Evolutionary conservation across 2,797 vertebrate genomes (phyloP), one percentile per base, ranked within the genome.

Genomic region (Neosilurus mollespiculum): DNA sequence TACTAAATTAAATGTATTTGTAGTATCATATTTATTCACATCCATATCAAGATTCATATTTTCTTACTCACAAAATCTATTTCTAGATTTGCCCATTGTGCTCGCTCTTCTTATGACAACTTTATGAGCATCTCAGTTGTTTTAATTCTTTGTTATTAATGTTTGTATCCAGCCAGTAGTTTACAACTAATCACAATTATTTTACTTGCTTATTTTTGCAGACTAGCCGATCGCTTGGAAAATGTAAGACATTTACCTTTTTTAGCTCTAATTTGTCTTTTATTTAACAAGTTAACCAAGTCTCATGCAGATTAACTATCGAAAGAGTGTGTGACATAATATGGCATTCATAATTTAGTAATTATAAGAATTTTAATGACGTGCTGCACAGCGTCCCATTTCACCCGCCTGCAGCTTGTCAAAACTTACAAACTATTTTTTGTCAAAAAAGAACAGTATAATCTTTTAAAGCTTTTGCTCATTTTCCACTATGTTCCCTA

Each of bases 171-270:
- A 64, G 64, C 78, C 62, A 56, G 11, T 61, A 53, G 11, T 69
- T 76, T 80, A 18, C 66, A 49, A 69, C 56, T 62, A 61, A 87
- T 79, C 85, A 4, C 85, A 85, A 72, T 81, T 75, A 69, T 86
- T 91, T 93, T 84, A 86, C 18, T 86, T 5, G 86, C 76, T 84
- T 90, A 75, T 81, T 77, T 92, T 96, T 95, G 78, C 95, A 99
- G 98, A 95, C 92, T 90, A 94, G 92, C 92, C 91, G 94, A 93
- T 94, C 92, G 61, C 94, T 95, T 89, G 96, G 97, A 91, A 99
- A 97, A 99, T 97, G 98, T 99, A 99, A 99, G 98, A 93, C 86
- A 93, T 89, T 83, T 84, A 78, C 70, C 81, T 71, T 86, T 90
- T 80, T 86, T 75, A 77, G 62, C 83, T 88, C 80, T 86, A 85